Conservation (phyloP, 1,140 invertebrate species). For the Drosophila mayri region DNA sequence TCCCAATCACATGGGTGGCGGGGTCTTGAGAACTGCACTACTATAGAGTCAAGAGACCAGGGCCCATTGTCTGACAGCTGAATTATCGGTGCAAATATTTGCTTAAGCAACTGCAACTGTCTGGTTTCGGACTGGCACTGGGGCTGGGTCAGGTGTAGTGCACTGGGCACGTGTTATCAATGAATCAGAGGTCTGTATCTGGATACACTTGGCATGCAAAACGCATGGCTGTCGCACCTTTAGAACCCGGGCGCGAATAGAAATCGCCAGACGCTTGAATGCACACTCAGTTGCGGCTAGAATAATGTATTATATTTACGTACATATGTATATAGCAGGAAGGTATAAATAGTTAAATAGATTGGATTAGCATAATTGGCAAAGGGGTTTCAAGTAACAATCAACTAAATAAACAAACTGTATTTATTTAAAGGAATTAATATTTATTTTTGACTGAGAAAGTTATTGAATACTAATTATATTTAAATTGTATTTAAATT, state of each 20-base stretch:
- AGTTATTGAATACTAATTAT: not conserved
- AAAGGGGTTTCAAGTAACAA: not conserved
- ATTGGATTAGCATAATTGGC: not conserved
- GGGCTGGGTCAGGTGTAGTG: conserved; percentile 36
- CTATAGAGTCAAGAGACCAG: not conserved
- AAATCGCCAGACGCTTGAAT: conserved; percentile 16
- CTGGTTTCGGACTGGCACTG: conserved; percentile 23
- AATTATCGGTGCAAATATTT: conserved; percentile 58
- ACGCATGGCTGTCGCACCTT: conserved; percentile 39
- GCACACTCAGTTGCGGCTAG: not conserved
- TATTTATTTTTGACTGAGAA: not conserved
- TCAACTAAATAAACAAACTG: not conserved
- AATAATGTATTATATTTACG: not conserved
- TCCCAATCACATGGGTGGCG: conserved; percentile 29
- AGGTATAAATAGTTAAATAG: conserved; percentile 9
- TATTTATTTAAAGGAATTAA: not conserved
- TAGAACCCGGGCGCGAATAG: conserved; percentile 13
- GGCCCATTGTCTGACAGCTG: conserved; percentile 45
- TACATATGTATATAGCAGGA: not conserved
- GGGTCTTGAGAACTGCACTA: conserved; percentile 19
- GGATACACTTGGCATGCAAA: conserved; percentile 56
- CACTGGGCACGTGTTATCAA: conserved; percentile 60
- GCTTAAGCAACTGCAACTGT: conserved; percentile 42
- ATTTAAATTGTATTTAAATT: not conserved
- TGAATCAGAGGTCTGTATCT: conserved; percentile 63